phyloP scores from a whole-genome alignment of 2,113 vertebrate species.

The Balaenoptera acutorostrata region DNA sequence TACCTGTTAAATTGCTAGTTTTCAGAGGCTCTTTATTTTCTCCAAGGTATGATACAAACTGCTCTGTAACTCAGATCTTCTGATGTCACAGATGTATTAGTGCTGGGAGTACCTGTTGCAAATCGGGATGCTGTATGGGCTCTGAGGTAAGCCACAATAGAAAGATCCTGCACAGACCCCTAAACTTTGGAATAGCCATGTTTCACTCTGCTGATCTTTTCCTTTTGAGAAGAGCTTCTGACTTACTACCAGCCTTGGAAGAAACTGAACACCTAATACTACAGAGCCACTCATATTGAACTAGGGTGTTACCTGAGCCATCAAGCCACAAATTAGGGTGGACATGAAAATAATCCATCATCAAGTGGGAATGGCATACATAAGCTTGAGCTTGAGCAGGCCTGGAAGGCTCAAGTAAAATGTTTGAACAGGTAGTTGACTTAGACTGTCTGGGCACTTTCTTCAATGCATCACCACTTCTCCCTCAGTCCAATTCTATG shows the following conservation, averaged over 20 bases:
- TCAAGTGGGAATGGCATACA: neutral
- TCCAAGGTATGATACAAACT: neutral
- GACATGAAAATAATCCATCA: neutral
- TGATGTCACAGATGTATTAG: neutral
- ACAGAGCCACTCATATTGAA: neutral
- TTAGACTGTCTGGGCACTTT: neutral
- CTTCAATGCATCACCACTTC: neutral
- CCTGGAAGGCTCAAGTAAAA: neutral
- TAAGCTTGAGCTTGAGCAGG: neutral
- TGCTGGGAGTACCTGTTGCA: neutral
- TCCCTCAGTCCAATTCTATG: neutral
- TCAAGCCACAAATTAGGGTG: neutral
- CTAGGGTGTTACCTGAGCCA: neutral
- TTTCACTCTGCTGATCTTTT: neutral
- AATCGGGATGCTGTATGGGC: neutral
- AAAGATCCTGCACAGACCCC: neutral
- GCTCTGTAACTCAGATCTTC: neutral
- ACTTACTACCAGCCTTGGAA: neutral
- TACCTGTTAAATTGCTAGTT: neutral
- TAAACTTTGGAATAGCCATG: neutral
- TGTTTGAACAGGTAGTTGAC: neutral
- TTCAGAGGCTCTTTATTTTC: neutral
- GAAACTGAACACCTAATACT: neutral
- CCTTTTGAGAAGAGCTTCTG: neutral
- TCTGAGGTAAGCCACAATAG: neutral